Evolutionary conservation across 2,888 invertebrate genomes (phyloP), one percentile per base, ranked within the genome.

Genomic region (Toxonevra muliebris): DNA sequence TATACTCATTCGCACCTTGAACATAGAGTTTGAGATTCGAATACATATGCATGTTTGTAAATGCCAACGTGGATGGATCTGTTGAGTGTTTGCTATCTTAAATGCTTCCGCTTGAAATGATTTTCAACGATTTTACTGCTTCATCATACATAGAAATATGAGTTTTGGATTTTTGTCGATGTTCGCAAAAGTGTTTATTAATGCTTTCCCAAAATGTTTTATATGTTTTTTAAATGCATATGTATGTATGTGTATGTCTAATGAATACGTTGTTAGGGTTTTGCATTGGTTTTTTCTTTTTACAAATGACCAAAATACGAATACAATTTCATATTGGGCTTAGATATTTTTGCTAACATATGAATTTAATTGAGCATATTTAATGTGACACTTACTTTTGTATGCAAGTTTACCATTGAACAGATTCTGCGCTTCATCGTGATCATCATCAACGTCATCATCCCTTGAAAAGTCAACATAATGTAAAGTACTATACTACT

Each of bases 101-200:
- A 81, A 81, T 78, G 80, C 79, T 83, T 81, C 81, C 85, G 77
- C 84, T 78, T 81, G 79, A 80, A 74, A 76, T 72, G 76, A 75
- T 77, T 73, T 76, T 64, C 45, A 66, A 72, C 55, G 45, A 40
- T 50, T 68, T 64, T 43, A 60, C 15, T 48, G 2, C 1, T 48
- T 12, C 53, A 17, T 59, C 15, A 42, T 19, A 54, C 55, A 50
- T n/a, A 20, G 53, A 9, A 59, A 42, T 3, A 30, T n/a, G 11
- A 65, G 53, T 20, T 62, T 65, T 41, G 48, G 41, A 45, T 50
- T 53, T 41, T 53, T 45, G 50, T 60, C 61, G 61, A 61, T 61
- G 43, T 19, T 30, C 17, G 45, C 58, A 62, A 19, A 41, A 45
- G 48, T 65, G 15, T 58, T 58, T 13, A 42, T 58, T 58, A 58